Base-by-base conservation (phyloP, 2,113 vertebrate genomes). In the Paramormyrops kingsleyae region DNA sequence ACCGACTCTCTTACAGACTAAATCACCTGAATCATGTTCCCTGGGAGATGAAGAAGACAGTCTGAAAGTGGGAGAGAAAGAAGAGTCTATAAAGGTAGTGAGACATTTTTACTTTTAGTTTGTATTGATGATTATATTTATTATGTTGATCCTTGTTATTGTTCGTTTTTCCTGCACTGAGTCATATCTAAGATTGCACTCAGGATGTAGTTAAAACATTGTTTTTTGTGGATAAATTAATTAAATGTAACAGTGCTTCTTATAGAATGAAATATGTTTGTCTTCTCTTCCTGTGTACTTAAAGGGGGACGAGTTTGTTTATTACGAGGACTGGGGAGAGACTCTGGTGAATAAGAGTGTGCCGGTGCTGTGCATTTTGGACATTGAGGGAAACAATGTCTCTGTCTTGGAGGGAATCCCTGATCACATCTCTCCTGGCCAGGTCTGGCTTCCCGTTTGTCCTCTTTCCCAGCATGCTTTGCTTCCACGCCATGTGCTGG, bases 291-390 rank as follows among this genome's bases (percentile, higher is more conserved):
- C 59, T 74, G 13, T 74, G 13, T 39, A 35, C 85, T 56, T 56
- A 31, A 53, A 98, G 98, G 97, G 95, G 1, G 94, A 97, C 92
- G 96, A 97, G 93, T 99, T 98, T 91, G 90, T 97, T 70, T 98
- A 97, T 93, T 94, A 94, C 0, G 98, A 99, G 94, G 98, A 98
- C 92, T 99, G 98, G 98, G 98, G 98, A 8, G 97, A 99, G 91
- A 91, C 90, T 0, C 93, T 99, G 89, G 96, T 96, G 90, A 90
- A 93, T 47, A 97, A 97, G 91, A 98, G 97, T 39, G 6, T 91
- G 1, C 97, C 98, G 0, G 95, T 97, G 13, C 96, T 99, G 50
- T 99, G 98, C 21, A 86, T 97, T 89, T 94, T 99, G 93, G 98
- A 99, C 91, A 93, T 99, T 0, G 96, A 97, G 53, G 94, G 96